These are phyloP conservation scores for Danaus melanippus DNA, from an alignment of 1,140 invertebrate species.

Conservation along the genomic window DNA sequence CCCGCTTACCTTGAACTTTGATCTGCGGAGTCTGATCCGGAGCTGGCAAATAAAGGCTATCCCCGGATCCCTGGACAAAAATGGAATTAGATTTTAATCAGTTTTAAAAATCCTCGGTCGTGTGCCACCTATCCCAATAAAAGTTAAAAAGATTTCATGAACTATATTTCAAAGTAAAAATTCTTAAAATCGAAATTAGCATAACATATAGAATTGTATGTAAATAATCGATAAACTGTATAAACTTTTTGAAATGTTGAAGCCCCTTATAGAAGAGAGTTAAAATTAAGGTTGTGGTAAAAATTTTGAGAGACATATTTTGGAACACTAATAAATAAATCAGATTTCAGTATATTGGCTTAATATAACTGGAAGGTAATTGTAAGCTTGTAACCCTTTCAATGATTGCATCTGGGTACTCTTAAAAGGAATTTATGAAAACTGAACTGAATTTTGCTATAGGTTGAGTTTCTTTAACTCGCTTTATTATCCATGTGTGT, in stretches of 20 bases:
- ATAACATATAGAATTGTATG: conserved; percentile 9
- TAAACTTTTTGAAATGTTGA: conserved; percentile 51
- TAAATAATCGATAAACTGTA: conserved; percentile 9
- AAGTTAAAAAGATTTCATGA: too few species aligned
- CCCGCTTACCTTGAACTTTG: conserved; percentile 64
- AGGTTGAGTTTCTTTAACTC: conserved; percentile 31
- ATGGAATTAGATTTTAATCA: conserved; percentile 2
- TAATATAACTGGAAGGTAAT: conserved; percentile 35
- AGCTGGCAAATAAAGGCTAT: conserved; percentile 46
- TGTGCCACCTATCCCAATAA: too few species aligned
- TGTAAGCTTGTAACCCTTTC: conserved; percentile 44
- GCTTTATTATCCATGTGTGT: conserved; percentile 39
- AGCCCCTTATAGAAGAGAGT: conserved; percentile 45
- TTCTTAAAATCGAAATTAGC: conserved; percentile 11
- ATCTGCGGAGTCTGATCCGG: conserved; percentile 66
- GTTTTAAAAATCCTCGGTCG: neutral
- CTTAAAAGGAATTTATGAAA: conserved; percentile 31
- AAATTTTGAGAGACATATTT: conserved; percentile 66
- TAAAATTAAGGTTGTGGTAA: conserved; percentile 67
- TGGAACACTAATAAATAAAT: conserved; percentile 56
- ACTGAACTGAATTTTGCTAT: conserved; percentile 30
- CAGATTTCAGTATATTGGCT: conserved; percentile 56
- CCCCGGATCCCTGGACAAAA: conserved; percentile 32
- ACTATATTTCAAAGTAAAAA: neutral
- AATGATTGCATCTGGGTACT: conserved; percentile 30